Evolutionary conservation across 2,113 vertebrate genomes (phyloP), one percentile per base, ranked within the genome.

Genomic region (Lontra canadensis): DNA sequence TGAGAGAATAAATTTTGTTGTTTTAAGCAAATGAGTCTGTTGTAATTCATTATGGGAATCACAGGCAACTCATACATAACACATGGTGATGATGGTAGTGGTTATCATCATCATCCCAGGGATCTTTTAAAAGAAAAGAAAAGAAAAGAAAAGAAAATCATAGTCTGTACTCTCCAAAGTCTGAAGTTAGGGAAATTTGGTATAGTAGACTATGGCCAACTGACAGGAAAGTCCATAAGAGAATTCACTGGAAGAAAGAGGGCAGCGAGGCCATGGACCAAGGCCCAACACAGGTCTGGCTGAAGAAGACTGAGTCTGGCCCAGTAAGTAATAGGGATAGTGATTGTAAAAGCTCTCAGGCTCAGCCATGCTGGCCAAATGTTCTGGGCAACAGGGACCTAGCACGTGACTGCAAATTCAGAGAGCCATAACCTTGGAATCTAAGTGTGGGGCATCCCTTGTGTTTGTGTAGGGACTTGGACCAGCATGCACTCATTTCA

Each of bases 1-100:
- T 74, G 36, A 84, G n/a, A 79, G 18, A 84, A 91, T 94, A 91
- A 80, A 90, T 34, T 91, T 67, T 86, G 42, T 63, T 71, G 23
- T 84, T 83, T 73, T 57, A 88, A 79, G 59, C 23, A 52, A 63
- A 26, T 2, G 17, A 21, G 52, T 65, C 63, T 85, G 9, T 82
- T 63, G 39, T 79, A 47, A 65, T 79, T 71, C 47, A 14, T 73
- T 65, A 89, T 3, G 34, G 49, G 15, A 39, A 26, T 88, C 20
- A 79, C 20, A 5, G 78, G 23, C 94, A 83, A 47, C 55, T 78
- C 14, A 67, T 44, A 26, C 17, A 57, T 71, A 49, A 67, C 25
- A 84, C 5, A 59, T 36, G 3, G 49, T 52, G 34, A 73, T 49
- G 29, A 84, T 71, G 20, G 47, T 82, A 21, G 31, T 44, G 25